Evolutionary conservation across 2,797 vertebrate species (phyloP), one percentile per base, ranked within the genome.

Genomic region (Pipistrellus pipistrellus): DNA sequence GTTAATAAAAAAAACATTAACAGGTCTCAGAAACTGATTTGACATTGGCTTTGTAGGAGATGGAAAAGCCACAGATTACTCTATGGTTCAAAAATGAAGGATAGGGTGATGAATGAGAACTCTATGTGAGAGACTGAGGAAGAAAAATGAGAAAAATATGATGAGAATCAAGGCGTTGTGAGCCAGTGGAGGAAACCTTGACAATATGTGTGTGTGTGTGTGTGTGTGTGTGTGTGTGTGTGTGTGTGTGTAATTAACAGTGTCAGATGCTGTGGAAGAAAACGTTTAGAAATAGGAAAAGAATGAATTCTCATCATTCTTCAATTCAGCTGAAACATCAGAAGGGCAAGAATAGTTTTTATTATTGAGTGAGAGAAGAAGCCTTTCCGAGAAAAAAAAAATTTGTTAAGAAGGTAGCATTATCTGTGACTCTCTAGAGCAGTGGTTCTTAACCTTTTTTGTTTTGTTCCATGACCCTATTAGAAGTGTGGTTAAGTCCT

Each of bases 1-100:
- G 66, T 68, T 93, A 75, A 48, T 69, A 59, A 84, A 85, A 84
- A 84, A 75, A 53, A 53, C 18, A 80, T 41, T 73, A 92, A 68
- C 9, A 76, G 13, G 4, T 89, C 32, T 73, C 78, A 15, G 12
- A 75, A 68, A 92, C 32, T 75, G 30, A 86, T 53, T 51, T 90
- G 86, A 25, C 44, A 35, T 62, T 71, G 53, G 46, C 11, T 90
- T 71, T 81, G 17, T 38, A 68, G 41, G 68, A 76, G 23, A 76
- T 57, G 46, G 8, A 81, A 91, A 62, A 83, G 38, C 55, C 53
- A 87, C 64, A 95, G 32, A 57, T 90, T 30, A 85, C 4, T 68
- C 27, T 69, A 35, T 83, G 62, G 20, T 90, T 90, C 71, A 90
- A 55, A 83, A 77, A 48, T 77, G 53, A 82, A 90, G 30, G 25